These are phyloP conservation scores for Pachyuromys duprasi DNA, from an alignment of 2,797 vertebrate genomes.

Conservation along the genomic window DNA sequence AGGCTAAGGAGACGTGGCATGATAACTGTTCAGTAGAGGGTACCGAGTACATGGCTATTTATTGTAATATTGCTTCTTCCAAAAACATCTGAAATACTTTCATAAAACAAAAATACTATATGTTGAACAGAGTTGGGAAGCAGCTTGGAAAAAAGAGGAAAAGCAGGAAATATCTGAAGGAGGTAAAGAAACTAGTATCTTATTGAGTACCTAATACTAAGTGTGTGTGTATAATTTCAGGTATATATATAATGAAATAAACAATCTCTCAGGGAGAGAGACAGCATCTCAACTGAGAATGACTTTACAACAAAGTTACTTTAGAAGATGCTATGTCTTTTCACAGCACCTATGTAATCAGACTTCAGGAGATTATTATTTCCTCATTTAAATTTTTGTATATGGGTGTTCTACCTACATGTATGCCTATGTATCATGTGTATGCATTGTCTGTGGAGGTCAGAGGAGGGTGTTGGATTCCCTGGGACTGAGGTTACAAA, in stretches of 20 bases:
- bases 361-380: constrained; percentile 18
- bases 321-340: background rate
- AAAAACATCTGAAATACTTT: constrained; percentile 19
- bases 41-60: background rate
- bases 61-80: constrained; percentile 7
- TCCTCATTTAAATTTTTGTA: background rate
- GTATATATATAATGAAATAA: constrained; percentile 49
- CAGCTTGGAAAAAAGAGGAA: constrained; percentile 35
- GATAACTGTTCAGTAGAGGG: background rate
- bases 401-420: background rate
- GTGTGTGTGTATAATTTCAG: too few relatives aligned
- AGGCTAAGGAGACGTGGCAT: background rate
- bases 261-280: constrained; percentile 40
- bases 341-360: background rate
- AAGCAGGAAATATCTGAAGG: constrained; percentile 20
- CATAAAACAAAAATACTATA: constrained; percentile 11
- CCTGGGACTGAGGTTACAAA: background rate
- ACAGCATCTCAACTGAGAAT: background rate
- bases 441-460: background rate
- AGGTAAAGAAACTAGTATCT: constrained; percentile 42
- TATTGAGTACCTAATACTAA: background rate
- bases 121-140: constrained; percentile 28
- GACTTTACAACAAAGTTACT: constrained; percentile 4
- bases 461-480: background rate
- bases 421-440: background rate